Percentiles rank a stretch among this genome's conserved stretches.
phyloP scores from a whole-genome alignment of 2,113 vertebrate species.

The Marmota monax region DNA sequence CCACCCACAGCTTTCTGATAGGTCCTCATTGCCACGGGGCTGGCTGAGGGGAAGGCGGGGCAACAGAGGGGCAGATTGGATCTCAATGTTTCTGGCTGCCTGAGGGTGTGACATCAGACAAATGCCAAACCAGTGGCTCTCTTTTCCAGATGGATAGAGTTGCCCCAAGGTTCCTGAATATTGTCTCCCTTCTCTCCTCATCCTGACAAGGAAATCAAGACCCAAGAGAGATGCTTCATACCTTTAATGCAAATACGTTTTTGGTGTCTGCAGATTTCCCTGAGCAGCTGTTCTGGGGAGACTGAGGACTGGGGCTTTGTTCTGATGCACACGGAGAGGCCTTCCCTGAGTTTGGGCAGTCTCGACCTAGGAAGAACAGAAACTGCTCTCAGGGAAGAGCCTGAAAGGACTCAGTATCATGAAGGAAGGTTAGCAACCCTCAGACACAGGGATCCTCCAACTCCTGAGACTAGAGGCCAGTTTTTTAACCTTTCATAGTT shows the following conservation, averaged over 20 bases:
- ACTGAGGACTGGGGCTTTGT: conserved; percentile 94
- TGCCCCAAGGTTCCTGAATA: neutral
- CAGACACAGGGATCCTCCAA: neutral
- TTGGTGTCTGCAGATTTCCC: conserved; percentile 90
- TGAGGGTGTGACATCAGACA: neutral
- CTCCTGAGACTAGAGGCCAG: neutral
- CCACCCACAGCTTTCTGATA: neutral
- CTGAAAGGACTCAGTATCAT: too few species aligned
- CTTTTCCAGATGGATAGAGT: neutral
- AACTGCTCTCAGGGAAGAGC: neutral
- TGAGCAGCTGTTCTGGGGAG: conserved; percentile 91
- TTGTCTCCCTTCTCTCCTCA: neutral
- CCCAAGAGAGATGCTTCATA: neutral
- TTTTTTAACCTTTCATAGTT: neutral
- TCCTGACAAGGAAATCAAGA: neutral
- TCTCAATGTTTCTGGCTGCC: neutral
- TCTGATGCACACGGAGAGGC: conserved; percentile 92
- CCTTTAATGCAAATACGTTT: conserved; percentile 86
- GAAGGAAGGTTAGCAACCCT: neutral
- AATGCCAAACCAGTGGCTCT: neutral
- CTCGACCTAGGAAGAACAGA: conserved; percentile 84
- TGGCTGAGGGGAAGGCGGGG: too few species aligned
- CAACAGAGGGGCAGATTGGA: fast-evolving
- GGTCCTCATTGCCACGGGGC: neutral
- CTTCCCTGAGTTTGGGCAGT: conserved; percentile 90